Base-by-base conservation (phyloP, 2,888 invertebrate genomes). In the Cyrtodaria siliqua region DNA sequence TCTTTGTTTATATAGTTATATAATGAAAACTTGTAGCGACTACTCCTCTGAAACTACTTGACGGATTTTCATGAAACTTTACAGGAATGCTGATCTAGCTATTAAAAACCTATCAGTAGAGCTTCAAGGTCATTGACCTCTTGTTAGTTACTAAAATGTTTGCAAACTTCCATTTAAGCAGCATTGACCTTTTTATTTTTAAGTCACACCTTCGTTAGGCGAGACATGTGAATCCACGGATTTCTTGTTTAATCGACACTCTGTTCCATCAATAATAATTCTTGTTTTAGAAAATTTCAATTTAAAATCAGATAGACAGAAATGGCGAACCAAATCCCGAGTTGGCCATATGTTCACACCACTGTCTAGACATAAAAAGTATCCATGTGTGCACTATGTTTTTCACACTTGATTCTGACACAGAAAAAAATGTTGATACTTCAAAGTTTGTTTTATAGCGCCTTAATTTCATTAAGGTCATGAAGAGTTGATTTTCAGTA, bases 341-440 rank as follows among this genome's bases (percentile, higher is more conserved):
- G n/a, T 4, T 20, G 74, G 75, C 79, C 78, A 79, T 33, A 60
- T 33, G 12, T 64, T 77, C 66, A 29, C 60, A 60, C 67, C 61
- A 76, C 42, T 72, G 76, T 16, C 52, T 33, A 26, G 53, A 50
- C 67, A 76, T 76, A 38, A 76, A 79, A 23, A 40, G 52, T 20
- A 72, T 42, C 67, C 63, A 72, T 33, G 76, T 73, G 6, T 56
- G n/a, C 61, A 59, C 79, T 53, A 80, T 69, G 27, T 63, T 80
- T 23, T 27, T 40, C 14, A 80, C 69, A 38, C 24, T 53, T 4
- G 38, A 24, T 26, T 68, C 69, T 44, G 56, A 56, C 4, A 71
- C 40, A 4, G 52, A 53, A 67, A 77, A 79, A 23, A 76, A 49
- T 26, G 26, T 6, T 1, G 47, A 9, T 18, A 70, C 9, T 27